Percentiles rank a stretch among this genome's conserved stretches.
Evolutionary conservation across 1,140 invertebrate species (phyloP).

Genomic region (Brevipalpus yothersi): DNA sequence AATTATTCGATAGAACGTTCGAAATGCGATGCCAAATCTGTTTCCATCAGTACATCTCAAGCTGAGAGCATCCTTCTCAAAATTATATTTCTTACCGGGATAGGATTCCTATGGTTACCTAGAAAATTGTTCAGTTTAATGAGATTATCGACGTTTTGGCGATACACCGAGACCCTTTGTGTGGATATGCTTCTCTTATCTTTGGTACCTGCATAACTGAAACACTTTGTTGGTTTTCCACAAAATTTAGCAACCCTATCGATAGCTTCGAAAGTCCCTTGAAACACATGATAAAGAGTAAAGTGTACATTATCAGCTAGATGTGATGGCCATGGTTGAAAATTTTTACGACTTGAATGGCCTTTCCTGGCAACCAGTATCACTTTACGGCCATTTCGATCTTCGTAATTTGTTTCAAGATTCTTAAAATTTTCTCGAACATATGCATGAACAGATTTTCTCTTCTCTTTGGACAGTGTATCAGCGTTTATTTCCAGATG

Average conservation of each 20-base stretch:
- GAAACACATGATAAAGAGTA: conserved; percentile 74
- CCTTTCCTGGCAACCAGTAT: conserved; percentile 9
- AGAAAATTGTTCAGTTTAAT: conserved; percentile 5
- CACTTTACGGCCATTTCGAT: conserved; percentile 1
- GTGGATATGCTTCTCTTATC: conserved; percentile 74
- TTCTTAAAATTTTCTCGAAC: conserved; percentile 21
- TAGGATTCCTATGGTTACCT: neutral
- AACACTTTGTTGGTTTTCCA: conserved; percentile 16
- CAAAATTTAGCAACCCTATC: conserved; percentile 33
- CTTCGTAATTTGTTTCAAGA: conserved; percentile 16
- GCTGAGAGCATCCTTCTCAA: conserved; percentile 30
- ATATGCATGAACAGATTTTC: conserved; percentile 46
- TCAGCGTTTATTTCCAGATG: conserved; percentile 18
- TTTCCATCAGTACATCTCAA: conserved; percentile 61
- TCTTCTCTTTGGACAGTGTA: conserved; percentile 39
- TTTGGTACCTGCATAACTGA: conserved; percentile 77
- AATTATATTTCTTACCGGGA: conserved; percentile 16
- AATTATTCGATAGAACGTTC: no score
- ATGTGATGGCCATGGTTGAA: conserved; percentile 20
- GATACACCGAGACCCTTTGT: conserved; percentile 57
- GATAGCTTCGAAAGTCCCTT: conserved; percentile 69
- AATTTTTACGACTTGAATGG: conserved; percentile 29
- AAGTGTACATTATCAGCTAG: conserved; percentile 44
- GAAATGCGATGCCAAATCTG: conserved; percentile 31
- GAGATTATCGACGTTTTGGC: conserved; percentile 22